phyloP scores from a whole-genome alignment of 2,797 vertebrate species.

The Geotrypetes seraphini region DNA sequence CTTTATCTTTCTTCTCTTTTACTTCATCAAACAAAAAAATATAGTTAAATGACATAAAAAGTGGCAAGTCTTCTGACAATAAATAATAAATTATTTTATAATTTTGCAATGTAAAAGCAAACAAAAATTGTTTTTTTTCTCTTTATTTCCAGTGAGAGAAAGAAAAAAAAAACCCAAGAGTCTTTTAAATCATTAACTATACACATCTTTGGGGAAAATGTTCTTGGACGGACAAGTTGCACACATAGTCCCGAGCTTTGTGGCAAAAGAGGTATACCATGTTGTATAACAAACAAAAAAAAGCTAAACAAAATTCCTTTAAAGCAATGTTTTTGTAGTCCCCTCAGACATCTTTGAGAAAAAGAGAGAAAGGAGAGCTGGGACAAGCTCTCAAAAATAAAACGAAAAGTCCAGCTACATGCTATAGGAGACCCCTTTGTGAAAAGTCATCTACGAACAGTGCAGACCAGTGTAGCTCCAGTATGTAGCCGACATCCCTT shows the following conservation, averaged over 20 bases:
- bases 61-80: conserved; percentile 93
- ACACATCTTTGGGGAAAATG: conserved; percentile 86
- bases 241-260: conserved; percentile 84
- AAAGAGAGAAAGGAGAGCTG: background rate
- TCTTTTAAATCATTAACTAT: conserved; percentile 80
- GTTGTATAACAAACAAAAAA: conserved; percentile 77
- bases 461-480: conserved; percentile 52
- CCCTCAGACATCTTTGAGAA: conserved; percentile 43
- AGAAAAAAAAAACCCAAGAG: conserved; percentile 53
- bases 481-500: conserved; percentile 49
- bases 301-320: conserved; percentile 62
- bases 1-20: conserved; percentile 47
- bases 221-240: conserved; percentile 78
- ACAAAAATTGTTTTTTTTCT: conserved; percentile 59
- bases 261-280: conserved; percentile 97
- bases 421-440: conserved; percentile 54
- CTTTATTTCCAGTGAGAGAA: conserved; percentile 63
- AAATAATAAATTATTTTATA: conserved; percentile 97
- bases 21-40: conserved; percentile 88
- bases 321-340: conserved; percentile 39
- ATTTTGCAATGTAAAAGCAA: conserved; percentile 86
- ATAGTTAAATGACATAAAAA: conserved; percentile 78
- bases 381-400: conserved; percentile 21
- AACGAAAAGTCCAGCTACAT: conserved; percentile 42
- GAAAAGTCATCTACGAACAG: conserved; percentile 57